Base-by-base conservation (phyloP, 2,888 invertebrate species). In the Mayetiola destructor region DNA sequence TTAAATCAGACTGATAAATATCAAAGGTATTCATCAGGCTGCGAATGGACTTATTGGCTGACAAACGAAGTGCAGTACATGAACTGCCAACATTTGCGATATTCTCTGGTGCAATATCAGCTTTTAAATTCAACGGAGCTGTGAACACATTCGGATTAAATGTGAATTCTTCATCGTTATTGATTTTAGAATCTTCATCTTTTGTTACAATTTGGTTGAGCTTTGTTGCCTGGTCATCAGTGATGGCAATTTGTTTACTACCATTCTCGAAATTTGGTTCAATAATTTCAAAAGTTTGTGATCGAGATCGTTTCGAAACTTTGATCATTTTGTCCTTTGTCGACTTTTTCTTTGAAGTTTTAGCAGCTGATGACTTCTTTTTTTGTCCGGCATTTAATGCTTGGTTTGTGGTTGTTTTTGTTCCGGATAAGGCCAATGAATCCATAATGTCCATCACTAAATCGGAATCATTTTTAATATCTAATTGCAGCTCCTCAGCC, bases 261-360 rank as follows among this genome's bases (percentile, higher is more conserved):
- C n/a, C n/a, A n/a, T n/a, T n/a, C 5, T n/a, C 48, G 29, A 48
- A 48, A n/a, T 48, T 48, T 16, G 48, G 48, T 48, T 48, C 48
- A 48, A 27, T 48, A 9, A 48, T 48, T 27, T 48, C 27, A 48
- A 48, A 48, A 16, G 48, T 48, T n/a, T 27, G n/a, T 6, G n/a
- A 9, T n/a, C 48, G 48, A 3, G 3, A 5, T 6, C 18, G 39
- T 23, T 48, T 48, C 16, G 14, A 27, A 27, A 27, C 48, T n/a
- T 48, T 48, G 27, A 8, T 27, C 8, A 12, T 4, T n/a, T 27
- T 48, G 29, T 48, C 48, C 27, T 48, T 48, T 23, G 48, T 18
- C 4, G 12, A 2, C 16, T 48, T 48, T n/a, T 48, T 48, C 27
- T 48, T 48, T 14, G 48, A 3, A n/a, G 23, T 48, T 2, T 16